Base-by-base conservation (phyloP, 2,888 invertebrate species). In the Drosophila neonasuta region DNA sequence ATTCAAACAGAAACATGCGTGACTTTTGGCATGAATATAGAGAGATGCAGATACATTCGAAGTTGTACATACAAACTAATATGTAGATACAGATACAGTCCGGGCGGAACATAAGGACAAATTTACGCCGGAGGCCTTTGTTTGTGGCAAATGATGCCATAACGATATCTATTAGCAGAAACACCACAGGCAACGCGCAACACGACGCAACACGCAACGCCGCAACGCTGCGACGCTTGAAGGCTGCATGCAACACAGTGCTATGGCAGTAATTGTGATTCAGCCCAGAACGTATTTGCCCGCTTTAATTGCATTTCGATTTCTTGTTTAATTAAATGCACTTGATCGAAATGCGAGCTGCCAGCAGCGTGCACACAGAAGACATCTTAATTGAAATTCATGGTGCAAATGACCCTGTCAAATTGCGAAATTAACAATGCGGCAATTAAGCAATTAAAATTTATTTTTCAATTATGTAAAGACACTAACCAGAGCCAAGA, bases 271-370 rank as follows among this genome's bases (percentile, higher is more conserved):
- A 30, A 15, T 20, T 44, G 41, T 34, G n/a, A 54, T 34, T 58
- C 34, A 36, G 52, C 57, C 32, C 8, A 6, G 11, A 45, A 48
- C 56, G 59, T 71, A 64, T 78, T 80, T 80, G 68, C 52, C 59
- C 42, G 67, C 55, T 67, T 75, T 83, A 75, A 86, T 87, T 83
- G 80, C 78, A 75, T 75, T 82, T 87, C 69, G 51, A 74, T 79
- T 66, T 68, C 65, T 54, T 68, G 67, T 66, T 84, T 81, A 84
- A 86, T 86, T 75, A 75, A 66, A 84, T 58, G 64, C 66, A 64
- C 20, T 50, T 58, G 24, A 58, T 64, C 34, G 30, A 41, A 45
- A 36, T 60, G 46, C 10, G 30, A 36, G 36, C 36, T n/a, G 36
- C 36, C 36, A 51, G 11, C 24, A 32, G 36, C 20, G 50, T 20